Conservation (phyloP, 2,797 vertebrate genomes). For the Scolopax bukidnonensis region DNA sequence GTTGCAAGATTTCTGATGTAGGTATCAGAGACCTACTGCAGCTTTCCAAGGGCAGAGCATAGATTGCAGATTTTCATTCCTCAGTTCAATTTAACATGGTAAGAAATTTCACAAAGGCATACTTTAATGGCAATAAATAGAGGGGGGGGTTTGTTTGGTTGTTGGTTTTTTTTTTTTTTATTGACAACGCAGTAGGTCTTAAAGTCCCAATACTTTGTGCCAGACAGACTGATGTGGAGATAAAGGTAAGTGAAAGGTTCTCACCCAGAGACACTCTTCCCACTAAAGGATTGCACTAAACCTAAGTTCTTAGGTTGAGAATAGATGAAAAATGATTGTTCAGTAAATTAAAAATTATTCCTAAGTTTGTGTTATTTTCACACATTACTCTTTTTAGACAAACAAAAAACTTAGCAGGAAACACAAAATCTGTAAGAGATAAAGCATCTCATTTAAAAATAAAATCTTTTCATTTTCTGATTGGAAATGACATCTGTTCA, state of each 20-base stretch:
- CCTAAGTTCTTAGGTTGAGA: not conserved
- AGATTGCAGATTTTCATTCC: not conserved
- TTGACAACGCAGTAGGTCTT: not conserved
- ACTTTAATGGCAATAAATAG: not conserved
- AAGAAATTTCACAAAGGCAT: not conserved
- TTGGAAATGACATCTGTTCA: not conserved
- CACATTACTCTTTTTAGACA: not conserved
- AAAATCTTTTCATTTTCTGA: constrained; percentile 11
- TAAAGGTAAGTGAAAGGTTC: not conserved
- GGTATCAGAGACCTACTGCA: not conserved
- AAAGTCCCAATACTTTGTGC: not conserved
- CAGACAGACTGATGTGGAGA: not conserved
- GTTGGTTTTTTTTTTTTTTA: not conserved
- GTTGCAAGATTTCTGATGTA: not conserved
- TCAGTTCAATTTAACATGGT: not conserved
- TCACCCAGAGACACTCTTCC: not conserved
- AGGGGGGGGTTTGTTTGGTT: too few relatives aligned
- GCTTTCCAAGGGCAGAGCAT: not conserved
- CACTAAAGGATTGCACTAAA: not conserved
- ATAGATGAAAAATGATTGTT: not conserved
- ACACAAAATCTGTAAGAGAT: not conserved
- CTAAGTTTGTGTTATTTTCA: not conserved
- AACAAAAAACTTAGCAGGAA: not conserved
- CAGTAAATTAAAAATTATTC: not conserved
- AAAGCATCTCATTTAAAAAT: not conserved